Evolutionary conservation across 2,113 vertebrate genomes (phyloP), one percentile per base, ranked within the genome.

Genomic region (Castor canadensis): DNA sequence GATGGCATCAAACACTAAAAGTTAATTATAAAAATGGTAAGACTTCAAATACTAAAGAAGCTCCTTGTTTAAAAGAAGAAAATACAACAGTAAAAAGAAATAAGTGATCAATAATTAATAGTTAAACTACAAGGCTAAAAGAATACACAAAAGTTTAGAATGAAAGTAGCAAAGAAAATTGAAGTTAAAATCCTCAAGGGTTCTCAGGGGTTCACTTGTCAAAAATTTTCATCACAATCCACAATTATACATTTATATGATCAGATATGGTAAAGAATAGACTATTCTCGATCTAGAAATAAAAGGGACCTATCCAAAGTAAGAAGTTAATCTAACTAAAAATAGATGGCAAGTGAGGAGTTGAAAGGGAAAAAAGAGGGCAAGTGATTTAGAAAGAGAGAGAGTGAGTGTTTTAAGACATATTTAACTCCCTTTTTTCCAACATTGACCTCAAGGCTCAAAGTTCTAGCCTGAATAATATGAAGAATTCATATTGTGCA

Each of bases 231-330:
- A 80, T 87, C 89, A 84, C 22, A 75, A 84, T 93, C 75, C 80
- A 95, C 87, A 82, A 38, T 69, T 71, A 71, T 22, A 93, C 89
- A 73, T 83, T 95, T 96, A 75, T 56, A 94, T 89, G 91, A 93
- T 97, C 80, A 95, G 87, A 87, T 95, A 94, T 79, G 56, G 49
- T 94, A 91, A 95, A 88, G 92, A 95, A 93, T 28, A 92, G 66
- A 83, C 80, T 88, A 94, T 66, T 94, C 43, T 89, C 45, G 89
- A 89, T 67, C 56, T 80, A 93, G 80, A 96, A 97, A 95, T 89
- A 96, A 95, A 97, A 96, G 45, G 86, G 87, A 95, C 43, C 62
- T 62, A 83, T 75, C 89, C 43, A 64, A 95, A 97, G 77, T 64
- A 82, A 96, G 52, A 95, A 93, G 15, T 28, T 80, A 30, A 91